phyloP scores from a whole-genome alignment of 1,140 invertebrate genomes.

The Leptopilina boulardi region DNA sequence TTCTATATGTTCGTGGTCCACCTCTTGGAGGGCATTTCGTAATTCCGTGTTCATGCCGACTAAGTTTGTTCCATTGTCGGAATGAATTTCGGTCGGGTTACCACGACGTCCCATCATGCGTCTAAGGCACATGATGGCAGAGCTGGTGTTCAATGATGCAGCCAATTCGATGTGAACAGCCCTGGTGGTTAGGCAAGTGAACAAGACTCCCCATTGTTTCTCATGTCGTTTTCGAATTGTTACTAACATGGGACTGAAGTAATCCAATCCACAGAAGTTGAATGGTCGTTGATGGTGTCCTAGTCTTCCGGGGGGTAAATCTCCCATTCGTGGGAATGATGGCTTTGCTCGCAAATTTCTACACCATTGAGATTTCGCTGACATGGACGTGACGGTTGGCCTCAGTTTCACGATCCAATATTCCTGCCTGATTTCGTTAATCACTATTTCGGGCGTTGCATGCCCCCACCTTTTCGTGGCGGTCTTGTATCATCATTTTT shows the following conservation, averaged over 20 bases:
- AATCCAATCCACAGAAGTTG: no score
- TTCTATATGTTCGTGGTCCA: neutral
- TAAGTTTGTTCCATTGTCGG: conserved; percentile 42
- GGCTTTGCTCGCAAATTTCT: no score
- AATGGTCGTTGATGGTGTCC: no score
- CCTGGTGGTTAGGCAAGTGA: conserved; percentile 49
- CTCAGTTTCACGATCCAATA: no score
- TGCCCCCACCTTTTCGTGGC: conserved; percentile 46
- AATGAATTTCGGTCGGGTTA: conserved; percentile 11
- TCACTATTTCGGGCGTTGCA: conserved; percentile 46
- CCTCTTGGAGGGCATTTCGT: neutral
- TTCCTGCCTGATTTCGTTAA: conserved; percentile 51
- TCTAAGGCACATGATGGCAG: conserved; percentile 19
- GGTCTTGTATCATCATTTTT: conserved; percentile 39
- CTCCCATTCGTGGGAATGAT: no score
- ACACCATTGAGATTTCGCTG: no score
- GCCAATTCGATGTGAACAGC: conserved; percentile 50
- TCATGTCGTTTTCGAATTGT: conserved; percentile 36
- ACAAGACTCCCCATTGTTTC: conserved; percentile 48
- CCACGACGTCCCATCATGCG: conserved; percentile 21
- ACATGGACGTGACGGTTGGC: no score
- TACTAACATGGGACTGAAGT: conserved; percentile 3
- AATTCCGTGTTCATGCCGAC: conserved; percentile 13
- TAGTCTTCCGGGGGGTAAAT: no score
- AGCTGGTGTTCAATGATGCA: conserved; percentile 35